Base-by-base conservation (phyloP, 2,888 invertebrate genomes). In the Calameuta pallipes region DNA sequence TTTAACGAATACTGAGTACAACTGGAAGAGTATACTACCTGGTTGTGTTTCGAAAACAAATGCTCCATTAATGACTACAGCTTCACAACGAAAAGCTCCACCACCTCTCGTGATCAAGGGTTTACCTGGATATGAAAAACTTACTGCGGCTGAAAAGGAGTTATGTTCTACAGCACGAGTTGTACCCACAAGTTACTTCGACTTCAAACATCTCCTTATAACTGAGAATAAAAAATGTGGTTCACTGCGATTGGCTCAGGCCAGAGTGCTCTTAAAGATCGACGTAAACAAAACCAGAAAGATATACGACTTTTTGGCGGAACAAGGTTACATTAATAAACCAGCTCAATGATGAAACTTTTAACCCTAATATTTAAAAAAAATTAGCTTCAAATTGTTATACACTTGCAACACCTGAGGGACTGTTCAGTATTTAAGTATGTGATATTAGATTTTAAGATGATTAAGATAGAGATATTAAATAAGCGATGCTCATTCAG, bases 211-310 rank as follows among this genome's bases (percentile, higher is more conserved):
- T 69, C 93, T 95, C 75, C 92, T 98, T 11, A 94, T 96, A 68
- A 90, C 93, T 0, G 98, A 98, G 89, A 96, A 96, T 90, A 93
- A 95, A 80, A 97, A 96, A 90, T 92, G 94, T 80, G 96, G 96
- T 0, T 94, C 94, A 79, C 92, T 98, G 11, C 94, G 95, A 81
- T 92, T 98, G 81, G 94, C 97, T 2, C 97, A 97, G 89, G 98
- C 98, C 0, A 93, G 98, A 76, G 94, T 94, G 73, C 93, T 98
- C 73, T 94, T 98, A 69, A 98, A 98, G 92, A 98, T 98, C 85
- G 98, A 98, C 93, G 98, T 98, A 3, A 98, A 98, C 91, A 96
- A 96, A 91, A 98, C 98, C 0, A 94, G 98, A 82, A 97, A 97
- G 91, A 94, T 98, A 86, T 96, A 96, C 92, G 96, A 96, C 92